Conservation (phyloP, 2,888 invertebrate genomes). For the Drosophila prostipennis region DNA sequence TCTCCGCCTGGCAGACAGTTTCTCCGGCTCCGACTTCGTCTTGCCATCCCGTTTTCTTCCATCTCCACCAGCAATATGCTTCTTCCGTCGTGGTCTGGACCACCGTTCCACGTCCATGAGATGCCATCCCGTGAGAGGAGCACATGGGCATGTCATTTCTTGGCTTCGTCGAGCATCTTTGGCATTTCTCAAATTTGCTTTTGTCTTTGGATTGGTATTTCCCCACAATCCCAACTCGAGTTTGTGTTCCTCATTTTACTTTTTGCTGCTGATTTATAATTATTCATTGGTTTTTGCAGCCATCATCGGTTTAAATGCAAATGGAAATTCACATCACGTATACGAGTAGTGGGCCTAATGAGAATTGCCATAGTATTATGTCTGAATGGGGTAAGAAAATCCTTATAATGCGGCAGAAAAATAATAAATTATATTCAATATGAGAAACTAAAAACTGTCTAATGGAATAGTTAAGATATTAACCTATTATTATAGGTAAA, state of each 20-base stretch:
- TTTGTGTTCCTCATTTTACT: slow-evolving; percentile 76
- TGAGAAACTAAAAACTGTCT: no score
- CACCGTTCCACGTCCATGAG: slow-evolving; percentile 22
- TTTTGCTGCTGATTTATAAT: slow-evolving; percentile 57
- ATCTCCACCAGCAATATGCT: slow-evolving; percentile 41
- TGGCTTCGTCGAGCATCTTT: slow-evolving; percentile 75
- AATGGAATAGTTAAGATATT: no score
- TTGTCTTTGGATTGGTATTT: slow-evolving; percentile 36
- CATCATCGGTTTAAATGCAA: slow-evolving; percentile 2
- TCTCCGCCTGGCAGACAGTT: slow-evolving; percentile 68
- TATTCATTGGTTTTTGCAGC: slow-evolving; percentile 28
- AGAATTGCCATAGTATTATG: slow-evolving; percentile 8
- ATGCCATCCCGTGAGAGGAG: slow-evolving; percentile 21
- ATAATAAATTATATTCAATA: slow-evolving; percentile 63
- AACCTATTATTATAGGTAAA: background rate
- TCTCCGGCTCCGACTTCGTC: slow-evolving; percentile 42
- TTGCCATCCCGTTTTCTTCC: background rate
- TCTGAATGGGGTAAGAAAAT: slow-evolving; percentile 15
- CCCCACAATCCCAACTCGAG: slow-evolving; percentile 28
- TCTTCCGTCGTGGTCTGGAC: slow-evolving; percentile 31
- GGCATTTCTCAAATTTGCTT: slow-evolving; percentile 70
- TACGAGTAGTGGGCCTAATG: slow-evolving; percentile 43
- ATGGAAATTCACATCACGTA: slow-evolving; percentile 50
- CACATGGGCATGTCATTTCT: slow-evolving; percentile 71
- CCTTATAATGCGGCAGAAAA: slow-evolving; percentile 45